A percentile compares a stretch with the other conserved stretches of the same genome.
Evolutionary conservation across 2,888 invertebrate species (phyloP).

Genomic region (Phasia obesa): DNA sequence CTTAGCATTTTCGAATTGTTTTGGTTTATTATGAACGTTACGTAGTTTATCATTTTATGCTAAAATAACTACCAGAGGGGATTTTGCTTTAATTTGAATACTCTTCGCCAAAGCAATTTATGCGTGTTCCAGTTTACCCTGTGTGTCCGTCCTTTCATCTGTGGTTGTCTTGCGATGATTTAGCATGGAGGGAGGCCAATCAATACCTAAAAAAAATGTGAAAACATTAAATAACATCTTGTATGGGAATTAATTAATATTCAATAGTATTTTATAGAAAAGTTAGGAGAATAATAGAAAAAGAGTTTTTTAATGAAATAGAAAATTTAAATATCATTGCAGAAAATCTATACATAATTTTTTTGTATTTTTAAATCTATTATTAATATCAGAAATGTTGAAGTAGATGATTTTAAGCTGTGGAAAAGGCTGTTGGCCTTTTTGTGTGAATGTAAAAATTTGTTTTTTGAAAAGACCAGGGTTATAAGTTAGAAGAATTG

Average conservation of each 20-base stretch:
- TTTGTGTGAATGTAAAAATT: too few species aligned
- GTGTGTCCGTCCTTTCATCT: slow-evolving; percentile 9
- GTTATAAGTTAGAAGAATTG: too few species aligned
- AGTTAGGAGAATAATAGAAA: not conserved
- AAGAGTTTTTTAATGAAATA: not conserved
- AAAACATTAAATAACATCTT: not conserved
- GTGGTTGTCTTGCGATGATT: slow-evolving; percentile 46
- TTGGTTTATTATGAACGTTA: slow-evolving; percentile 68
- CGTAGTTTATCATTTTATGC: slow-evolving; percentile 68
- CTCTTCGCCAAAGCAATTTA: slow-evolving; percentile 46
- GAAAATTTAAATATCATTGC: too few species aligned
- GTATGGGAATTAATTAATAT: not conserved
- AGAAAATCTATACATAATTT: too few species aligned
- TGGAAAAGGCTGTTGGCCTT: too few species aligned
- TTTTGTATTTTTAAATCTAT: too few species aligned
- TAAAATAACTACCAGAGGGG: slow-evolving; percentile 60
- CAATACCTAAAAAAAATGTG: slow-evolving; percentile 38
- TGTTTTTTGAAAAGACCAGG: too few species aligned
- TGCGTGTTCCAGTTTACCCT: slow-evolving; percentile 29
- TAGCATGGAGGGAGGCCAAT: slow-evolving; percentile 48
- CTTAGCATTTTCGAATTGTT: slow-evolving; percentile 64
- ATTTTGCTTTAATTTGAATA: slow-evolving; percentile 54
- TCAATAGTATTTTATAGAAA: not conserved
- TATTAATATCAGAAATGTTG: too few species aligned
- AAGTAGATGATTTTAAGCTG: too few species aligned